phyloP scores from a whole-genome alignment of 2,113 vertebrate species.

The Micronycteris hirsuta region DNA sequence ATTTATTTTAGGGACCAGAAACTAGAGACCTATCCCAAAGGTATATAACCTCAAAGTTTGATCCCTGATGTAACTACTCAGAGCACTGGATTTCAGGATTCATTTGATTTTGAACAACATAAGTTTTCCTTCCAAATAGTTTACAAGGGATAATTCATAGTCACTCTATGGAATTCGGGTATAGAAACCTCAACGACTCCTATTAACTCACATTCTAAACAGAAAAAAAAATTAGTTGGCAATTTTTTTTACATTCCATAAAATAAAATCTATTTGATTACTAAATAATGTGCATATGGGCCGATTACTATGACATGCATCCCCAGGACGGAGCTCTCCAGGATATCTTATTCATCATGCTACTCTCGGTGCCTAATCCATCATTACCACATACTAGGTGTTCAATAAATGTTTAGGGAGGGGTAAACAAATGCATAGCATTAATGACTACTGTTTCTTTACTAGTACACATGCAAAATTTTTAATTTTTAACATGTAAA shows the following conservation, averaged over 20 bases:
- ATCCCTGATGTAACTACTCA: background rate
- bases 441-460: background rate
- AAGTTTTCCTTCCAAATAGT: background rate
- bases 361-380: background rate
- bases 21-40: background rate
- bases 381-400: background rate
- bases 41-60: background rate
- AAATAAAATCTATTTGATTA: background rate
- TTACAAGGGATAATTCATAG: background rate
- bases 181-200: background rate
- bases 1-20: background rate
- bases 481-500: background rate
- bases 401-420: background rate
- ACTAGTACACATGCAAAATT: background rate
- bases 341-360: background rate
- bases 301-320: background rate
- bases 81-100: background rate
- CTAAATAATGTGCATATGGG: background rate
- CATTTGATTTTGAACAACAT: background rate
- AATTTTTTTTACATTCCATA: background rate
- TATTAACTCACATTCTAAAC: background rate
- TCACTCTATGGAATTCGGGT: background rate
- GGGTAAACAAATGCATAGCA: background rate
- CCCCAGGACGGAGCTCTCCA: background rate
- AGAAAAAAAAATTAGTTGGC: background rate